Evolutionary conservation across 2,888 invertebrate species (phyloP), one percentile per base, ranked within the genome.

Genomic region (Agrotis segetum): DNA sequence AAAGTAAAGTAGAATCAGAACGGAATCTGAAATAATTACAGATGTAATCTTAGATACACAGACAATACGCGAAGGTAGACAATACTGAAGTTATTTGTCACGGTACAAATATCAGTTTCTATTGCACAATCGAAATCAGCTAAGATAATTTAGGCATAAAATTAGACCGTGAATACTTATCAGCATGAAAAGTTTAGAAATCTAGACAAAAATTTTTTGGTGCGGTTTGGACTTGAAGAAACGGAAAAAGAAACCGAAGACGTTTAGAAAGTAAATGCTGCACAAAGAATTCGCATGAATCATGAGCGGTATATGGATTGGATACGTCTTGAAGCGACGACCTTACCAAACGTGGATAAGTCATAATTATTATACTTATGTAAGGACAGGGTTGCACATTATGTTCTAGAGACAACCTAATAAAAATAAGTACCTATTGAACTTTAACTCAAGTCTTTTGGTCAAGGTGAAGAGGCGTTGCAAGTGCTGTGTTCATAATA

Each of bases 1-100:
- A 90, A 90, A 90, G 89, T 79, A 66, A 68, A 77, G 71, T 69
- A 80, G 78, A 81, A 81, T 69, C 81, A 76, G 79, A 81, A 68
- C 70, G 68, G 83, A 84, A 83, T 84, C 81, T 67, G 64, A 79
- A 83, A 84, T 79, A 67, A 80, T 79, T 69, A 67, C 58, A 82
- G 80, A 86, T 83, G 81, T 74, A 74, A 85, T 86, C 78, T 78
- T 77, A 78, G 73, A 67, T 79, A 81, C 40, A 58, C 56, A 68
- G 78, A 81, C 74, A 81, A 80, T 74, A 71, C 55, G 47, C 29
- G 63, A 71, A 47, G 56, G 62, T 56, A 84, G 71, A 82, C 71
- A 82, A 81, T 83, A 83, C 81, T 49, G 52, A 21, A 63, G 62
- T 53, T 80, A 63, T 80, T 80, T 77, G 81, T 74, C 74, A 74